Evolutionary conservation across 2,888 invertebrate species (phyloP), one percentile per base, ranked within the genome.

Genomic region (Lucinisca nassula): DNA sequence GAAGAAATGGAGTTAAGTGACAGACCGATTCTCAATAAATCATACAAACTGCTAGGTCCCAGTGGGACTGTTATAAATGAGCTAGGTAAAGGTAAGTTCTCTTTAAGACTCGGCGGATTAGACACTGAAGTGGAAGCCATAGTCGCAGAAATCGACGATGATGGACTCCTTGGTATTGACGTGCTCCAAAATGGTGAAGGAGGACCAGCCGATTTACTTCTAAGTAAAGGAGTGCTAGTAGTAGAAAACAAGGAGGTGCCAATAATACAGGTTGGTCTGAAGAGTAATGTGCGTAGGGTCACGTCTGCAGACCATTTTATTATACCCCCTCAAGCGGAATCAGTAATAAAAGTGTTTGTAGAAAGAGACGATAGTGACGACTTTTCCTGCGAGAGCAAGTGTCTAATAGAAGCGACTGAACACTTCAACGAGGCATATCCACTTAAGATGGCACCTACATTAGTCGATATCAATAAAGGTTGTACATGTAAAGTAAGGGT

Each of bases 71-170:
- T 74, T 10, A 40, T 75, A n/a, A 83, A 40, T 6, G 79, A 77
- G 14, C 21, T 78, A 21, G 85, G 85, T 30, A 85, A 73, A 58
- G 81, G 51, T 17, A 49, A 49, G 17, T 82, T 88, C 49, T 73
- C 24, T 4, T 30, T 88, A 2, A 61, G 38, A 27, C 67, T 85
- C 3, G 79, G 73, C 3, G 21, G 70, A 14, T 10, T 82, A 8
- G 35, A 67, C 8, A 24, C 81, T 0, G 1, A 58, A 17, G 17
- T 21, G n/a, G 76, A 81, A 38, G 40, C 78, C 14, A 77, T 82
- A 27, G 80, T 88, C n/a, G 85, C 88, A 17, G 85, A 88, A 17
- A 88, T 88, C 12, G 82, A 84, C 37, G 85, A 88, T 79, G 88
- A 85, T 17, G 58, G 51, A 17, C 78, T 87, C 17, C 35, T 89